phyloP scores from a whole-genome alignment of 2,797 vertebrate genomes.

The Macrochelys suwanniensis region DNA sequence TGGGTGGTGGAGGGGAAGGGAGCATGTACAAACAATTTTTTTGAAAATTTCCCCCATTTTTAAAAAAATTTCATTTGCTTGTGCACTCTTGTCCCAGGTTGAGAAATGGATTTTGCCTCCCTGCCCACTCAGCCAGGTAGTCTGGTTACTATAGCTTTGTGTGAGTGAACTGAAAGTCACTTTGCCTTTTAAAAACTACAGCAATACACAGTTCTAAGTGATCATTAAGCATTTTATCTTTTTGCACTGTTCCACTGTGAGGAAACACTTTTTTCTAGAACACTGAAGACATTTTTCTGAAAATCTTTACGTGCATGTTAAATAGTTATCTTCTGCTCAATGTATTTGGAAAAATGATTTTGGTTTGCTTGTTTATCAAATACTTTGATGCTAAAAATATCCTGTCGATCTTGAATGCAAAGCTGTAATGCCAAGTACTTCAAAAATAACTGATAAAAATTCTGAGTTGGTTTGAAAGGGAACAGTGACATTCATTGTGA shows the following conservation, averaged over 20 bases:
- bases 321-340: conserved; percentile 63
- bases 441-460: conserved; percentile 56
- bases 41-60: neutral
- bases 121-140: neutral
- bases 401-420: conserved; percentile 72
- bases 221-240: conserved; percentile 16
- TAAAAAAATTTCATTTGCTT: neutral
- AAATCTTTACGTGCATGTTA: conserved; percentile 54
- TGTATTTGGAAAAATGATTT: too few relatives aligned
- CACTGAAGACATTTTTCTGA: conserved; percentile 35
- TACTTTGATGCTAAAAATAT: conserved; percentile 75
- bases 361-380: too few relatives aligned
- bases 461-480: conserved; percentile 64
- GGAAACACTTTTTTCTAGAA: conserved; percentile 21
- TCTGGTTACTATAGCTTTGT: neutral
- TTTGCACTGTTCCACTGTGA: neutral
- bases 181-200: neutral
- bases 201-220: neutral
- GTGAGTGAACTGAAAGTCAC: conserved; percentile 14
- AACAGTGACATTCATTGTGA: conserved; percentile 64
- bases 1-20: neutral
- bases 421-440: conserved; percentile 69
- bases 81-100: neutral
- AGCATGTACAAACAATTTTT: neutral
- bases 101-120: neutral